Base-by-base conservation (phyloP, 2,888 invertebrate genomes). In the Lamellibrachia columna region DNA sequence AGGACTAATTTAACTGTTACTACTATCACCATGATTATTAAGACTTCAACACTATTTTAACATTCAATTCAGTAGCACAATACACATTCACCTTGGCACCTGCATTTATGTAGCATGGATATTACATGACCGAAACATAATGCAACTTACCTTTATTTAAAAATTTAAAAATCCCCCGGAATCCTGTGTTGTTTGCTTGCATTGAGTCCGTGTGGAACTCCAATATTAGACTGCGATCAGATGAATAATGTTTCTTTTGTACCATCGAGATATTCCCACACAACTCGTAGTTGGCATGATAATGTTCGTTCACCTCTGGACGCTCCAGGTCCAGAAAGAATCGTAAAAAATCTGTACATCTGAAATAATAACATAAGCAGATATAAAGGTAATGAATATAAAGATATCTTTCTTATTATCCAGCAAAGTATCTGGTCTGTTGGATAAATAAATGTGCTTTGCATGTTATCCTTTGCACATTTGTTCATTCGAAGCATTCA, bases 191-290 rank as follows among this genome's bases (percentile, higher is more conserved):
- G 93, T 95, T 95, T 90, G 94, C 93, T 40, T 94, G 94, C 8
- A 93, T 90, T 3, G 93, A 52, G 92, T 95, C 95, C 0, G 96
- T 95, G 92, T 96, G 96, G 93, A 96, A 96, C 94, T 96, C 96
- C 92, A 96, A 93, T 52, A 96, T 95, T 55, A 96, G 94, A 92
- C 95, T 95, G 9, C 96, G 94, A 7, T 94, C 95, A 22, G 95
- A 94, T 7, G 96, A 96, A 94, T 95, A 96, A 94, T 95, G 95
- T 94, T 95, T 95, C 93, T 95, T 94, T 90, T 94, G 93, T 52
- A 96, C 94, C 93, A 94, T 94, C 15, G 95, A 94, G 52, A 95
- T 95, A 93, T 95, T 95, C 7, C 96, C 96, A 94, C 96, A 96
- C 55, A 96, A 93, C 91, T 94, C 96, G 91, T 95, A 94, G 92